Evolutionary conservation across 2,888 invertebrate species (phyloP), one percentile per base, ranked within the genome.

Genomic region (Epirrhoe tristata): DNA sequence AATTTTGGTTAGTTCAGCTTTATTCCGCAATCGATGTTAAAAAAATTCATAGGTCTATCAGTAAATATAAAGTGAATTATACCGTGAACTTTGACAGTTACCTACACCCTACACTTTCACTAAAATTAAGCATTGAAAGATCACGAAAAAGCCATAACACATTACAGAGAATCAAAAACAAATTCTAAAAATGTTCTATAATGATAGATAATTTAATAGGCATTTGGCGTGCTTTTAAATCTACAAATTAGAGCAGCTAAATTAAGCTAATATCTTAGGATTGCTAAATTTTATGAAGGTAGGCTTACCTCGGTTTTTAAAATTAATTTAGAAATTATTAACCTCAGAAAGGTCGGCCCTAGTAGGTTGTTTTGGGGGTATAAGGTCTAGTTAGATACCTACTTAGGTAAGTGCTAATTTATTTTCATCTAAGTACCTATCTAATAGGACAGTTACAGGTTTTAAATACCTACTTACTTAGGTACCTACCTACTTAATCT

Each of bases 71-170:
- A 17, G 32, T 34, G 16, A 55, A 55, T 51, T 62, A 62, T 51
- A 51, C 66, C 68, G 39, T 72, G 71, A 74, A 67, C 72, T 71
- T 58, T 71, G 67, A 10, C 7, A 4, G 34, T 0, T 6, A 69
- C 66, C 39, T 67, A 60, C 60, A n/a, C n/a, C n/a, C n/a, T 62
- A 73, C 61, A 72, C 75, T 76, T 74, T 75, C 73, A 68, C 74
- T 56, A 56, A 58, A 64, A 70, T 63, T 67, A 57, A 69, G 66
- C 71, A 68, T 74, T 71, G 65, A 58, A 68, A 70, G 60, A 81
- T 81, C 88, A 87, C 88, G 88, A 88, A 80, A 79, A 80, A 73
- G 78, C 80, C 78, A 87, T 87, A 85, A 85, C 83, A 85, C 83
- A 74, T 79, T 81, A 79, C 74, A 77, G 74, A 77, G 78, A 78